These are phyloP conservation scores for Hipparchia sbordonii DNA, from an alignment of 2,888 invertebrate species.

Conservation along the genomic window DNA sequence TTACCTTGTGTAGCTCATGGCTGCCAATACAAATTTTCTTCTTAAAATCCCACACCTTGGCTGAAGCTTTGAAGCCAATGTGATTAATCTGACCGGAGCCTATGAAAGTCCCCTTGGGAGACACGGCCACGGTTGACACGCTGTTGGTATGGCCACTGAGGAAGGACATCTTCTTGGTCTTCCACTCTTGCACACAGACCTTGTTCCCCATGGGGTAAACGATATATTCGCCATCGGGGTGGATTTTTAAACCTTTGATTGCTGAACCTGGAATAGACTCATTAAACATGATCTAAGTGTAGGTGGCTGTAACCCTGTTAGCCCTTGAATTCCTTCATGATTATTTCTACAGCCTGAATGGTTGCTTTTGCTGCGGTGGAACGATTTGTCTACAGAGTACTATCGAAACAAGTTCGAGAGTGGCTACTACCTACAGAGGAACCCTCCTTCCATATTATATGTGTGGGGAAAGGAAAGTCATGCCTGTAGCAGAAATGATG, in stretches of 20 bases:
- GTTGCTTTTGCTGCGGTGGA: too few relatives aligned
- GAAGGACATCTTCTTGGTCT: slow-evolving; percentile 88
- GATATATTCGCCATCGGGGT: slow-evolving; percentile 87
- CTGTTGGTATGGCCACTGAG: slow-evolving; percentile 91
- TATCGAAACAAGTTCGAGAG: too few relatives aligned
- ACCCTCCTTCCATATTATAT: too few relatives aligned
- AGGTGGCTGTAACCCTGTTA: too few relatives aligned
- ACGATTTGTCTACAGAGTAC: too few relatives aligned
- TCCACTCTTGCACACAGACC: slow-evolving; percentile 87
- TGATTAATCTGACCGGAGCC: slow-evolving; percentile 96
- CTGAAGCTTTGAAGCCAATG: slow-evolving; percentile 93
- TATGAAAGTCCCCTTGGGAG: slow-evolving; percentile 88
- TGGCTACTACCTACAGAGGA: too few relatives aligned
- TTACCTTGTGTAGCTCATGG: slow-evolving; percentile 92
- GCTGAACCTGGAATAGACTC: slow-evolving; percentile 58
- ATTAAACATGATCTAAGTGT: too few relatives aligned
- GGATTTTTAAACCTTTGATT: slow-evolving; percentile 85
- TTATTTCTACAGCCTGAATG: too few relatives aligned
- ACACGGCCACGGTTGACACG: slow-evolving; percentile 90
- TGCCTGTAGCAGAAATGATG: too few relatives aligned
- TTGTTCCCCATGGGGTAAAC: slow-evolving; percentile 91
- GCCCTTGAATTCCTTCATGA: too few relatives aligned
- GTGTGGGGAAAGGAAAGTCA: too few relatives aligned
- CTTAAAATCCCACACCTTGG: slow-evolving; percentile 94
- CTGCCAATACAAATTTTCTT: slow-evolving; percentile 84